Conservation (phyloP, 2,888 invertebrate genomes). For the Lacanobia oleracea region DNA sequence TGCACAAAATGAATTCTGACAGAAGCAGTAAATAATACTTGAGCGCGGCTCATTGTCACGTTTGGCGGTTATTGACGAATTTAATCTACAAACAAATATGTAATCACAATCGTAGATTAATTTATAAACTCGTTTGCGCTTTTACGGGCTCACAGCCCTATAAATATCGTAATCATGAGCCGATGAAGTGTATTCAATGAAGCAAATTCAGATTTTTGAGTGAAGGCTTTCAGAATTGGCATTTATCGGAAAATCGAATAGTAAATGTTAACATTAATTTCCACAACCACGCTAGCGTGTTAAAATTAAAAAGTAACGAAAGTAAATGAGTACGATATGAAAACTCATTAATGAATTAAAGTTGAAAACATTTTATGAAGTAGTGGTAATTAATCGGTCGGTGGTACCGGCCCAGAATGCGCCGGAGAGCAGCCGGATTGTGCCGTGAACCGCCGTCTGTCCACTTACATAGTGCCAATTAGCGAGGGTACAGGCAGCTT, state of each 20-base stretch:
- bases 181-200: slow-evolving; percentile 28
- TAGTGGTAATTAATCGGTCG: slow-evolving; percentile 57
- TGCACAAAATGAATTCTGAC: background rate
- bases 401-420: slow-evolving; percentile 1
- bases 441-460: slow-evolving; percentile 38
- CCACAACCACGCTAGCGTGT: background rate
- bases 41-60: background rate
- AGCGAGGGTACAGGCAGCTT: slow-evolving; percentile 59
- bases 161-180: slow-evolving; percentile 22
- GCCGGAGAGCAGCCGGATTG: slow-evolving; percentile 40
- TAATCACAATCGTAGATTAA: slow-evolving; percentile 9
- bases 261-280: slow-evolving; percentile 28
- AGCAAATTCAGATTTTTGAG: slow-evolving; percentile 20
- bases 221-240: slow-evolving; percentile 8
- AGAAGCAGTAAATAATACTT: slow-evolving; percentile 9
- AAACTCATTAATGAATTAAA: slow-evolving; percentile 57
- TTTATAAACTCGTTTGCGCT: slow-evolving; percentile 28
- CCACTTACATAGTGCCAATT: slow-evolving; percentile 58
- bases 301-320: slow-evolving; percentile 35
- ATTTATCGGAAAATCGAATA: slow-evolving; percentile 22
- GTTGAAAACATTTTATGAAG: slow-evolving; percentile 50
- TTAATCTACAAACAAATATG: slow-evolving; percentile 20
- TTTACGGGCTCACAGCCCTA: background rate
- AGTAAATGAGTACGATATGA: slow-evolving; percentile 38
- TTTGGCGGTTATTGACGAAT: slow-evolving; percentile 3